Base-by-base conservation (phyloP, 2,797 vertebrate genomes). In the Argyrosomus regius region DNA sequence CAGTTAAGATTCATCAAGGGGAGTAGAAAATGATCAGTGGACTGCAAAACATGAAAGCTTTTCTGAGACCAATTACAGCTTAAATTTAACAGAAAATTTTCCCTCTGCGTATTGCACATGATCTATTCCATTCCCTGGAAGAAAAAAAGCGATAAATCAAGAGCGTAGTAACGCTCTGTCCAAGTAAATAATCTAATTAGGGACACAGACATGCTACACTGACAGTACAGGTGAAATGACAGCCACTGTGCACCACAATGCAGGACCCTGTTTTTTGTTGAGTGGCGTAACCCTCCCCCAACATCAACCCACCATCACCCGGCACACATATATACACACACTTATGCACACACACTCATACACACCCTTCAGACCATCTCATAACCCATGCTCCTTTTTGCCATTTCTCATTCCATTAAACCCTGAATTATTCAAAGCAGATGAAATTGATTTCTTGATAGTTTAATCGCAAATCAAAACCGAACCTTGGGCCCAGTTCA, bases 391-490 rank as follows among this genome's bases (percentile, higher is more conserved):
- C 80, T 81, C 80, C 73, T 75, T 82, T 82, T 87, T 72, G 82
- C 89, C 79, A 91, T 93, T 93, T 92, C 89, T 93, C 89, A 93
- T 94, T 91, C 91, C 91, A 95, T 95, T 94, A 94, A 92, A 90
- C 85, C 77, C 83, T 95, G 91, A 94, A 95, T 95, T 94, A 95
- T 95, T 94, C 93, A 95, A 95, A 92, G 91, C 92, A 92, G 88
- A 91, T 85, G 85, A 94, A 95, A 95, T 94, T 93, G 93, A 95
- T 95, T 95, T 91, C 92, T 93, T 93, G 93, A 95, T 95, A 93
- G 93, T 93, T 95, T 94, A 94, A 94, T 94, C 93, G 91, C 93
- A 93, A 93, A 94, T 95, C 92, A 94, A 94, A 94, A 92, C 88
- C 83, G 20, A 94, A 93, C 91, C 91, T 83, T 83, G 76, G 86